Percentiles rank a stretch among this genome's conserved stretches.
Conservation (phyloP, 2,888 invertebrate species). For the Aphidius colemani region DNA sequence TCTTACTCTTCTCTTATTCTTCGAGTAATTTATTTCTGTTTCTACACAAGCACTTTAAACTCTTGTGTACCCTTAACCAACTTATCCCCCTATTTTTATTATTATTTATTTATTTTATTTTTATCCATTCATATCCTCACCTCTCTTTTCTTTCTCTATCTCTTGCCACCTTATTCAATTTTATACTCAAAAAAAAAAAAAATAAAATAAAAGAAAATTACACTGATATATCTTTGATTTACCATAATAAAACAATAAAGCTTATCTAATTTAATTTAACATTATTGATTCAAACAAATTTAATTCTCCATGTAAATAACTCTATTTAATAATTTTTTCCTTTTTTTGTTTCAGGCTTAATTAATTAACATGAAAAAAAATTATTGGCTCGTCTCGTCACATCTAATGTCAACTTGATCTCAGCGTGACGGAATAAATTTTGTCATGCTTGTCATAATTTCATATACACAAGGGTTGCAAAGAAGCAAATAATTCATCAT, state of each 20-base stretch:
- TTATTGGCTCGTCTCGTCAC: neutral
- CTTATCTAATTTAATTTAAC: slow-evolving; percentile 10
- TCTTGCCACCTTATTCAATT: neutral
- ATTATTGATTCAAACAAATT: neutral
- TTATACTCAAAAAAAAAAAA: neutral
- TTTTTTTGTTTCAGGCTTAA: neutral
- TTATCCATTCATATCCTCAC: slow-evolving; percentile 13
- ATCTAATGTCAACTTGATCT: slow-evolving; percentile 1
- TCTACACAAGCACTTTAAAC: slow-evolving; percentile 52
- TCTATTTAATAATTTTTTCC: too few relatives aligned
- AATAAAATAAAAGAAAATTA: neutral
- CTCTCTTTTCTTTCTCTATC: slow-evolving; percentile 13
- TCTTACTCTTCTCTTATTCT: slow-evolving; percentile 42
- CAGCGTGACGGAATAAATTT: slow-evolving; percentile 7
- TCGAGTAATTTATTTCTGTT: slow-evolving; percentile 58
- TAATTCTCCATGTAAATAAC: neutral
- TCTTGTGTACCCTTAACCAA: slow-evolving; percentile 40
- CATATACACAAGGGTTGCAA: neutral
- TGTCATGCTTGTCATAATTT: neutral
- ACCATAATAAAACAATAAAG: slow-evolving; percentile 22
- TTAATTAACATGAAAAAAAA: neutral
- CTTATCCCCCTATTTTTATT: slow-evolving; percentile 36
- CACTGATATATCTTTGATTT: neutral
- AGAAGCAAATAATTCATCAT: neutral
- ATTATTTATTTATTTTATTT: slow-evolving; percentile 4